Base-by-base conservation (phyloP, 2,888 invertebrate genomes). In the Pheosia gnoma region DNA sequence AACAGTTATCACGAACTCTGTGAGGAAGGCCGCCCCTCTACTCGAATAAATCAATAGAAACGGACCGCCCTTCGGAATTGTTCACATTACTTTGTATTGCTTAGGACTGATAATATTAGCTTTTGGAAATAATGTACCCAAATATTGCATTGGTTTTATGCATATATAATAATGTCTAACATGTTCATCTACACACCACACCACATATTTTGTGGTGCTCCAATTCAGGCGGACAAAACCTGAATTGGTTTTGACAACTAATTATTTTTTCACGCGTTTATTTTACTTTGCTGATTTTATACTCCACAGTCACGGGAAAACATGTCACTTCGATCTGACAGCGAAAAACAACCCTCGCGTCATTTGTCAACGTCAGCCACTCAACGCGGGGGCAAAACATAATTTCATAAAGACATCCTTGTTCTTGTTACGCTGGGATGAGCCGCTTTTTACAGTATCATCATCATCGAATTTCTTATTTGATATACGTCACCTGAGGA, bases 341-440 rank as follows among this genome's bases (percentile, higher is more conserved):
- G 89, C 89, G 89, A 90, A 90, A 90, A 91, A 90, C 91, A 91
- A 80, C 87, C 86, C 83, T 79, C 84, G 81, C 80, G 85, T 91
- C 91, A 90, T 92, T 91, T 91, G 88, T 92, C 91, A 91, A 90
- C 82, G 92, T 91, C 92, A 89, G 83, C 84, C 81, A 86, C 90
- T 89, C 90, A 85, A 79, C 88, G 87, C 83, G 80, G 77, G 82
- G 79, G 87, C 86, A 87, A 88, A 90, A 89, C 90, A 90, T 90
- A 89, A 92, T 91, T 91, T 90, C 86, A 91, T 91, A 91, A 90
- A 91, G 90, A 91, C 88, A 89, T 91, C 87, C 84, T 85, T 88
- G 87, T 89, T 89, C 89, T 88, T 87, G 88, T 88, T 85, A 86
- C 80, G 79, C 75, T 70, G 79, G 76, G 81, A 81, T 74, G 82